These are phyloP conservation scores for Spodoptera picta DNA, from an alignment of 2,888 invertebrate genomes.

Conservation along the genomic window DNA sequence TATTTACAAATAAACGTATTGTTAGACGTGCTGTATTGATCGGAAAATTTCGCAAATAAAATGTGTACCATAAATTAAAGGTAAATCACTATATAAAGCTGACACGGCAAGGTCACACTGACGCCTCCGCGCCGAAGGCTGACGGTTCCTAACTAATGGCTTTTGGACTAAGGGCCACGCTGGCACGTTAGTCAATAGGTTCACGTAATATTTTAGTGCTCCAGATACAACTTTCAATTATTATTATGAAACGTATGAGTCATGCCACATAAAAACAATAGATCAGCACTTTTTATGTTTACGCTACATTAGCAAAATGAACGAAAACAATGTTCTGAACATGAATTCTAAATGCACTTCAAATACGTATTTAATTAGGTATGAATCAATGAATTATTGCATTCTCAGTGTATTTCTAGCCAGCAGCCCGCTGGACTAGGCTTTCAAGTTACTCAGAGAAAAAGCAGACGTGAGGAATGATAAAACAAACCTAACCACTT, in stretches of 20 bases:
- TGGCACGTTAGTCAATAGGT: slow-evolving; percentile 36
- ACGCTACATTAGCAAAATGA: neutral
- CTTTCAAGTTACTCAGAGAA: too few relatives aligned
- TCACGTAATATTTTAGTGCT: slow-evolving; percentile 27
- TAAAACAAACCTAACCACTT: too few relatives aligned
- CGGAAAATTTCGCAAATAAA: slow-evolving; percentile 47
- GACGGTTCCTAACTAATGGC: slow-evolving; percentile 43
- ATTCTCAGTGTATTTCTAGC: too few relatives aligned
- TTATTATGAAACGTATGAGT: slow-evolving; percentile 26
- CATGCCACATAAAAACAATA: slow-evolving; percentile 24
- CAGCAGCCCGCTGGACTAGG: too few relatives aligned
- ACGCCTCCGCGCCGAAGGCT: slow-evolving; percentile 46
- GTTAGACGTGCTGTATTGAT: slow-evolving; percentile 29
- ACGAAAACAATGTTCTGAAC: slow-evolving; percentile 2
- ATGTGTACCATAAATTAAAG: slow-evolving; percentile 39
- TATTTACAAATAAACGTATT: slow-evolving; percentile 4
- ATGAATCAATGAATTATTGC: too few relatives aligned
- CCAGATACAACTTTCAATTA: slow-evolving; percentile 24
- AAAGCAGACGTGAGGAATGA: too few relatives aligned
- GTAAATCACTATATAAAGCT: slow-evolving; percentile 48
- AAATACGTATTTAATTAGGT: too few relatives aligned
- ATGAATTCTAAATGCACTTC: neutral
- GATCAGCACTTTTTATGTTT: slow-evolving; percentile 9
- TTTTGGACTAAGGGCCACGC: slow-evolving; percentile 36
- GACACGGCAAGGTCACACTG: slow-evolving; percentile 63